Percentiles rank a stretch among this genome's conserved stretches.
Conservation (phyloP, 2,888 invertebrate genomes). For the Anthoptus insignis region DNA sequence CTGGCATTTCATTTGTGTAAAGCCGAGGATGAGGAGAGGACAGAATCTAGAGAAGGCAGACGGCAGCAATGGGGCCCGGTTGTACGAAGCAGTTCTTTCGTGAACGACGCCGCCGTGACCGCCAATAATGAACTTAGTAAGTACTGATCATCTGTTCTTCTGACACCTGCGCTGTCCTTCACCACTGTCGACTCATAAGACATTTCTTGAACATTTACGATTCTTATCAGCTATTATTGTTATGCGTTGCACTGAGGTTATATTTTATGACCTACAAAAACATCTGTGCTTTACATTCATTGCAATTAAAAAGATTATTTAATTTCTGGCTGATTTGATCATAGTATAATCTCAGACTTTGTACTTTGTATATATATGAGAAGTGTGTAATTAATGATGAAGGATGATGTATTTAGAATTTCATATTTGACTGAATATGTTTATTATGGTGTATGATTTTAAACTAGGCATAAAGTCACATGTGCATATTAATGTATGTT, state of each 20-base stretch:
- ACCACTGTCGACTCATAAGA: slow-evolving; percentile 19
- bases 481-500: no score
- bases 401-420: no score
- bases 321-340: no score
- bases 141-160: slow-evolving; percentile 57
- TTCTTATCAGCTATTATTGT: slow-evolving; percentile 14
- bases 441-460: no score
- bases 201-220: slow-evolving; percentile 25
- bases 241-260: slow-evolving; percentile 41
- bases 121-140: slow-evolving; percentile 81
- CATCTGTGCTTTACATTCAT: slow-evolving; percentile 14
- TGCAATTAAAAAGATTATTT: no score
- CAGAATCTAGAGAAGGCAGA: slow-evolving; percentile 75
- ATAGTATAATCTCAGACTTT: no score
- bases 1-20: slow-evolving; percentile 81
- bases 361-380: no score
- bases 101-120: slow-evolving; percentile 66
- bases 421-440: no score
- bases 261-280: slow-evolving; percentile 31
- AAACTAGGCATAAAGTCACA: no score
- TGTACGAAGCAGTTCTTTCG: slow-evolving; percentile 70
- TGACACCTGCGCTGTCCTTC: slow-evolving; percentile 74
- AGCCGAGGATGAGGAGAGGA: slow-evolving; percentile 81
- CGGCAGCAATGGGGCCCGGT: slow-evolving; percentile 79
- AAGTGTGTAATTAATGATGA: no score